Conservation (phyloP, 2,797 vertebrate genomes). For the Onychomys arenicola region DNA sequence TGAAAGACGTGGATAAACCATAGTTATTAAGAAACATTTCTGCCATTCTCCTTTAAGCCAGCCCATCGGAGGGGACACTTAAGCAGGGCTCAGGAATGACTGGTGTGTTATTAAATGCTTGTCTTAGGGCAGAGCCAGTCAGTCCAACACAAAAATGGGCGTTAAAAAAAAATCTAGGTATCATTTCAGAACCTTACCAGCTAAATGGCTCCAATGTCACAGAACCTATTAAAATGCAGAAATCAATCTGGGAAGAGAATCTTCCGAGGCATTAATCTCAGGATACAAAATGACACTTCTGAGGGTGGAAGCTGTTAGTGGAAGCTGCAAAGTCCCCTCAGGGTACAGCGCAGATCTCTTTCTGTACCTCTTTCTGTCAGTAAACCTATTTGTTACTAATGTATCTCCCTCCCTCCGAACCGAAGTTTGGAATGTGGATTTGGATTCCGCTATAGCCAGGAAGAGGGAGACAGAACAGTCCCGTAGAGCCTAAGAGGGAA, state of each 20-base stretch:
- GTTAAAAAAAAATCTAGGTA: constrained; percentile 82
- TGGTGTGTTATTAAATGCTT: constrained; percentile 82
- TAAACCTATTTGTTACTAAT: constrained; percentile 86
- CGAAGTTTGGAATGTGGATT: constrained; percentile 86
- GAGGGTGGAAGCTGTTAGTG: background rate
- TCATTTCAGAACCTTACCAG: constrained; percentile 72
- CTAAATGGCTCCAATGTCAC: constrained; percentile 71
- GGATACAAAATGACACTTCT: background rate
- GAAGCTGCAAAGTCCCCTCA: no score
- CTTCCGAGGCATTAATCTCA: background rate
- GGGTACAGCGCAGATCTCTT: constrained; percentile 44
- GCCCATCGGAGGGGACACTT: constrained; percentile 81
- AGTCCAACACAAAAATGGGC: constrained; percentile 82
- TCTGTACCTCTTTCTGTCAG: background rate
- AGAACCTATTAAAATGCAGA: constrained; percentile 71
- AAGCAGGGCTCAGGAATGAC: constrained; percentile 73
- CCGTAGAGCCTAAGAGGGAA: constrained; percentile 87
- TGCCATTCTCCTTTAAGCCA: constrained; percentile 82
- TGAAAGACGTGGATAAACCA: constrained; percentile 93
- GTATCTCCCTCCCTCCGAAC: constrained; percentile 79
- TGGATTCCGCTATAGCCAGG: constrained; percentile 83
- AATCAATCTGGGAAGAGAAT: constrained; percentile 24
- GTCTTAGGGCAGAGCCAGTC: constrained; percentile 80
- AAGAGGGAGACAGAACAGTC: constrained; percentile 82
- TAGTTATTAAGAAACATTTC: constrained; percentile 87